These are phyloP conservation scores for Atopsyche davidsoni DNA, from an alignment of 1,140 invertebrate species.

Conservation along the genomic window DNA sequence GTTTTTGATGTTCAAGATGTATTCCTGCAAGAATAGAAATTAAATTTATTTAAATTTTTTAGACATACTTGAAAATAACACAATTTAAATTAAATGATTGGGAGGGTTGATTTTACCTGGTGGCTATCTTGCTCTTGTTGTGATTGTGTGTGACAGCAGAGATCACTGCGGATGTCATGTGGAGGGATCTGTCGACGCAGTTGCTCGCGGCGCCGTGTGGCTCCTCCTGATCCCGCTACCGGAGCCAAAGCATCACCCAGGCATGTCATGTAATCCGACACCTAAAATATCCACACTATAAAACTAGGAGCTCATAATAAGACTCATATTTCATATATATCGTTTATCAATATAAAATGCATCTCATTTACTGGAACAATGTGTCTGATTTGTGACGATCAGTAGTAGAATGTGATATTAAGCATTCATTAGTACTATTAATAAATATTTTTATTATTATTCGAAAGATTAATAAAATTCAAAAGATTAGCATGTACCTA, in stretches of 20 bases:
- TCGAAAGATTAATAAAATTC: too few relatives aligned
- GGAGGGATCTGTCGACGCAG: slow-evolving; percentile 74
- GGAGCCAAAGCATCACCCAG: slow-evolving; percentile 64
- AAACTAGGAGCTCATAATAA: too few relatives aligned
- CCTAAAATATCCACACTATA: slow-evolving; percentile 35
- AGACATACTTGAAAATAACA: neutral
- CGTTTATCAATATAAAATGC: too few relatives aligned
- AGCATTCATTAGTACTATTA: too few relatives aligned
- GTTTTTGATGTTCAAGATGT: slow-evolving; percentile 57
- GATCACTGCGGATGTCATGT: slow-evolving; percentile 64
- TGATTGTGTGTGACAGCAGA: slow-evolving; percentile 56
- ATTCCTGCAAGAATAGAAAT: slow-evolving; percentile 49
- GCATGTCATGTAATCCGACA: slow-evolving; percentile 68
- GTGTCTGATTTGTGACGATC: too few relatives aligned
- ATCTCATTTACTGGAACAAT: too few relatives aligned
- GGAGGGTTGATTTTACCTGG: slow-evolving; percentile 27
- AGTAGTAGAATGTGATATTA: too few relatives aligned
- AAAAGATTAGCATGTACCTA: too few relatives aligned
- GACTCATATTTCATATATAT: too few relatives aligned
- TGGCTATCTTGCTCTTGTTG: slow-evolving; percentile 50
- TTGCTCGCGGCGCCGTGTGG: slow-evolving; percentile 63
- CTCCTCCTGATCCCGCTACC: slow-evolving; percentile 68
- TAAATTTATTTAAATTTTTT: slow-evolving; percentile 1
- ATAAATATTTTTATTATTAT: too few relatives aligned
- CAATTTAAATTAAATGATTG: slow-evolving; percentile 11